These are phyloP conservation scores for Adineta ricciae DNA, from an alignment of 2,888 invertebrate genomes.

Conservation along the genomic window DNA sequence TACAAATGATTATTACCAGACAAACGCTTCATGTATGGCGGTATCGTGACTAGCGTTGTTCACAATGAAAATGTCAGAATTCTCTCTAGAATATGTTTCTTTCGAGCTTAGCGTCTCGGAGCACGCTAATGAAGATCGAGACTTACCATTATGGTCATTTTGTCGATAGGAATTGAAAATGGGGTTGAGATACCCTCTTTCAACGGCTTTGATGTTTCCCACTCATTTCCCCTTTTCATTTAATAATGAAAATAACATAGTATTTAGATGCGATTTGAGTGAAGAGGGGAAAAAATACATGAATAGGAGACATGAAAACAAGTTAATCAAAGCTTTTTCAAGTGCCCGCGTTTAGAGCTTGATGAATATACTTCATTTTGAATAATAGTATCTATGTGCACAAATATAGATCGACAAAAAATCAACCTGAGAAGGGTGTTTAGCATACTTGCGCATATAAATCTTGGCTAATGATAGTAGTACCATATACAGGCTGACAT, in stretches of 20 bases:
- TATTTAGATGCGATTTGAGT: too few relatives aligned
- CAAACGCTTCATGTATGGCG: not conserved
- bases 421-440: too few relatives aligned
- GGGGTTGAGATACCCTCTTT: not conserved
- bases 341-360: too few relatives aligned
- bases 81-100: not conserved
- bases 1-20: not conserved
- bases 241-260: not conserved
- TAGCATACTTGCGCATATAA: too few relatives aligned
- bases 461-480: too few relatives aligned
- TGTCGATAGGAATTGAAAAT: not conserved
- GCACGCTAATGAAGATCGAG: not conserved
- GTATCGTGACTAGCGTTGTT: not conserved
- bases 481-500: not conserved
- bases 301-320: too few relatives aligned
- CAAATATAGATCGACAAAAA: not conserved
- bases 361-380: not conserved
- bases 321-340: too few relatives aligned
- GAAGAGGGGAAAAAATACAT: too few relatives aligned
- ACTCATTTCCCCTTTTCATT: not conserved
- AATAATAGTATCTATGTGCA: not conserved
- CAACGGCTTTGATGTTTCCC: not conserved
- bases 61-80: not conserved
- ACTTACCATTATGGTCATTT: not conserved
- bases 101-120: not conserved